Conservation (phyloP, 2,797 vertebrate species). For the Pangasius larnaudii region DNA sequence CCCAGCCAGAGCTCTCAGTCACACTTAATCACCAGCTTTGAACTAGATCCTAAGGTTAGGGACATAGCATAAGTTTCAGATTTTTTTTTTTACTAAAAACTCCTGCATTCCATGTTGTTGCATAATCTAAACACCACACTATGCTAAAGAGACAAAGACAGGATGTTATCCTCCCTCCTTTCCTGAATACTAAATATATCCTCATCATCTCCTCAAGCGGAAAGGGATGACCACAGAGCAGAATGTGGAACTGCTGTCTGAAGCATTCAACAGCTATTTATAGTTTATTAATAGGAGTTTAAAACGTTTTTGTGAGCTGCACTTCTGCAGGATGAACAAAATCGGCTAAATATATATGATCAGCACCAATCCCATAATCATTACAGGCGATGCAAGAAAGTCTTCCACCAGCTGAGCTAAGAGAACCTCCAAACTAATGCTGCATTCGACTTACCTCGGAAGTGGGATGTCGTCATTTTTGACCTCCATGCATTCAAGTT, state of each 20-base stretch:
- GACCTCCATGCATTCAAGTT: not conserved
- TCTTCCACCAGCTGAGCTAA: not conserved
- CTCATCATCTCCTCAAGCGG: not conserved
- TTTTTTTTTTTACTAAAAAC: not conserved
- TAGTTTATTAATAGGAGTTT: slow-evolving; percentile 18
- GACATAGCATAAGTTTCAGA: not conserved
- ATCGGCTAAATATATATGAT: not conserved
- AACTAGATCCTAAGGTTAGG: not conserved
- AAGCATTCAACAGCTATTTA: slow-evolving; percentile 14
- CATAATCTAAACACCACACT: not conserved
- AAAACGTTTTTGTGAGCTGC: not conserved
- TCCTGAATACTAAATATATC: slow-evolving; percentile 32
- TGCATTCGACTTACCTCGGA: not conserved
- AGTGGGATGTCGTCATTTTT: not conserved
- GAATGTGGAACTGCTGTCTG: slow-evolving; percentile 16
- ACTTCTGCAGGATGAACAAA: not conserved
- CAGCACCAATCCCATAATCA: not conserved
- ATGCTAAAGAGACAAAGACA: not conserved
- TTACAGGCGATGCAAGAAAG: not conserved
- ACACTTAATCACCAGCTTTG: not conserved
- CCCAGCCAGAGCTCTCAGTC: not conserved
- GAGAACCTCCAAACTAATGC: not conserved
- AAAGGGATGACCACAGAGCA: not conserved
- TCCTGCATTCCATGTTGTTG: no score
- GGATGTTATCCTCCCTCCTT: slow-evolving; percentile 20